Conservation (phyloP, 1,140 invertebrate species). For the Leptinotarsa texana region DNA sequence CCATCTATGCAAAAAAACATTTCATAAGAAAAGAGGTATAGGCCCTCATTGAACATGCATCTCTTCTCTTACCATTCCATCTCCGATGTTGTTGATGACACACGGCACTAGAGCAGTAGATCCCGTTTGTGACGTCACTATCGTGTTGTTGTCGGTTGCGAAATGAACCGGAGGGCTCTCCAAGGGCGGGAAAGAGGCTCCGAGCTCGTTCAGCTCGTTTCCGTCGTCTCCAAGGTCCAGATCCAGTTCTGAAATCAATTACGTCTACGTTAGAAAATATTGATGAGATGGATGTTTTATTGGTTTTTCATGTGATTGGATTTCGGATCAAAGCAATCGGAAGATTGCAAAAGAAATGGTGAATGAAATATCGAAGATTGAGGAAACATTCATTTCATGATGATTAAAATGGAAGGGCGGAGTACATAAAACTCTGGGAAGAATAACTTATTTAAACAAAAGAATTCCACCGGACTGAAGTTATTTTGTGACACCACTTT, state of each 20-base stretch:
- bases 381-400: too few species aligned
- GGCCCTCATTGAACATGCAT: not conserved
- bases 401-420: too few species aligned
- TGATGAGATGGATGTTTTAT: too few species aligned
- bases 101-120: slow-evolving; percentile 81
- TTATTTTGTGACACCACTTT: too few species aligned
- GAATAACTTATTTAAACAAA: too few species aligned
- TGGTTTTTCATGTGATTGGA: too few species aligned
- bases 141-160: slow-evolving; percentile 78
- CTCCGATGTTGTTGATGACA: slow-evolving; percentile 80
- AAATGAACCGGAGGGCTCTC: slow-evolving; percentile 61
- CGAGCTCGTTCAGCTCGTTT: slow-evolving; percentile 48
- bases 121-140: slow-evolving; percentile 78
- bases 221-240: slow-evolving; percentile 37
- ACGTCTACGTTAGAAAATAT: not conserved
- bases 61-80: slow-evolving; percentile 75
- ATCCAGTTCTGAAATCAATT: slow-evolving; percentile 26
- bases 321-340: too few species aligned
- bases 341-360: too few species aligned
- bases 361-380: too few species aligned
- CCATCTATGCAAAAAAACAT: not conserved
- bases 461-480: too few species aligned
- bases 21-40: not conserved
- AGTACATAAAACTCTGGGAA: too few species aligned
- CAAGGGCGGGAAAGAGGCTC: slow-evolving; percentile 51